These are phyloP conservation scores for Mormyrus iriodes DNA, from an alignment of 2,113 vertebrate genomes.

Conservation along the genomic window DNA sequence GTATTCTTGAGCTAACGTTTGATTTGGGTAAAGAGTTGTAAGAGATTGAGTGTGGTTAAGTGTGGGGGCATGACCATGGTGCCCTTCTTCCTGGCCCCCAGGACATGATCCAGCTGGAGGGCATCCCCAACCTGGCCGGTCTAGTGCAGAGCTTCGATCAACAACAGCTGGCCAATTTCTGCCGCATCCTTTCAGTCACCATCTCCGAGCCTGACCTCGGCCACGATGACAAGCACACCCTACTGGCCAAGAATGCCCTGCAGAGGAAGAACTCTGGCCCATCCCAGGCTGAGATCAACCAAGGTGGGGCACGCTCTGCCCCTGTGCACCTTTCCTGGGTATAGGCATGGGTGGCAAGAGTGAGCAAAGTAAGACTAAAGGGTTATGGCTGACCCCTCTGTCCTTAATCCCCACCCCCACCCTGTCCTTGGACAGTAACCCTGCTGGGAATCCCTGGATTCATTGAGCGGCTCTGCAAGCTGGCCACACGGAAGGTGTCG, in stretches of 20 bases:
- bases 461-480: constrained; percentile 86
- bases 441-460: constrained; percentile 93
- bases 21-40: background rate
- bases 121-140: constrained; percentile 82
- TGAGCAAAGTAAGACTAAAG: background rate
- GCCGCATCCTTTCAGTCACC: constrained; percentile 92
- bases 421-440: constrained; percentile 61
- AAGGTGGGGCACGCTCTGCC: constrained; percentile 61
- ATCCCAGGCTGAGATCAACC: constrained; percentile 89
- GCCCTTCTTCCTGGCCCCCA: constrained; percentile 34
- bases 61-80: background rate
- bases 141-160: constrained; percentile 97
- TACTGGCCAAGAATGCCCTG: constrained; percentile 91
- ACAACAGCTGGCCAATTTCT: constrained; percentile 97
- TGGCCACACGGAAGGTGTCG: constrained; percentile 93
- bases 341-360: background rate
- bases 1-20: background rate
- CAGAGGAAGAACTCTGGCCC: constrained; percentile 83
- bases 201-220: constrained; percentile 93
- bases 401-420: background rate
- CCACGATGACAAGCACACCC: constrained; percentile 92
- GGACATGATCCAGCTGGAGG: constrained; percentile 97
- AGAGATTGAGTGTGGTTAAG: background rate
- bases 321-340: too few relatives aligned
- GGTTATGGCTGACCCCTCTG: background rate